A percentile compares a stretch with the other conserved stretches of the same genome.
Evolutionary conservation across 2,113 vertebrate species (phyloP).

Genomic region (Ornithorhynchus anatinus): DNA sequence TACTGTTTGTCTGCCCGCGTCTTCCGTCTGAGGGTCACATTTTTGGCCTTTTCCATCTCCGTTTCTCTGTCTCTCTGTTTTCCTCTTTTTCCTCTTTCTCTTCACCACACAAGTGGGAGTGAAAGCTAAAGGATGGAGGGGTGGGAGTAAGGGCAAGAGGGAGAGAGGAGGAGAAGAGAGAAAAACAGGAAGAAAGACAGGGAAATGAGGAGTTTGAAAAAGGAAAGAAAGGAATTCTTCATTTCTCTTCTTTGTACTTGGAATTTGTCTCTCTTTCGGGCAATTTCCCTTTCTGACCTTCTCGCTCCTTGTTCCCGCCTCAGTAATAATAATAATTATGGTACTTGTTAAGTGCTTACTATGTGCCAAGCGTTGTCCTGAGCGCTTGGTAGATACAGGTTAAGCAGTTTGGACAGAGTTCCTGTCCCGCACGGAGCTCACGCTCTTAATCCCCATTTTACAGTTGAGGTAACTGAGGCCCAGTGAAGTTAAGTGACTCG

Average conservation of each 20-base stretch:
- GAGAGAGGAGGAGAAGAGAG: background rate
- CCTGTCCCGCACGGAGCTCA: no score
- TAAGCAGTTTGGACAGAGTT: no score
- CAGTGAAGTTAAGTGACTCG: no score
- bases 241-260: background rate
- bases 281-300: no score
- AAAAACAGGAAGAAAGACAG: background rate
- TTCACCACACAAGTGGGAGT: background rate
- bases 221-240: background rate
- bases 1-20: slow-evolving; percentile 40
- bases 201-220: background rate
- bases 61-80: slow-evolving; percentile 3
- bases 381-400: no score
- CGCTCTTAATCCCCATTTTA: no score
- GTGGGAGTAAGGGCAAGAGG: background rate
- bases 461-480: no score
- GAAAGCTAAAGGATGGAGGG: background rate
- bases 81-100: background rate
- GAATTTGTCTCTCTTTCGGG: slow-evolving; percentile 21
- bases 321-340: no score
- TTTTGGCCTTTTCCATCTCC: background rate
- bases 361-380: no score
- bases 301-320: no score
- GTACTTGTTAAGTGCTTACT: no score
- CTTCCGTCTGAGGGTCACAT: no score